Evolutionary conservation across 2,797 vertebrate species (phyloP).

Genomic region (Ctenosaura bakeri): DNA sequence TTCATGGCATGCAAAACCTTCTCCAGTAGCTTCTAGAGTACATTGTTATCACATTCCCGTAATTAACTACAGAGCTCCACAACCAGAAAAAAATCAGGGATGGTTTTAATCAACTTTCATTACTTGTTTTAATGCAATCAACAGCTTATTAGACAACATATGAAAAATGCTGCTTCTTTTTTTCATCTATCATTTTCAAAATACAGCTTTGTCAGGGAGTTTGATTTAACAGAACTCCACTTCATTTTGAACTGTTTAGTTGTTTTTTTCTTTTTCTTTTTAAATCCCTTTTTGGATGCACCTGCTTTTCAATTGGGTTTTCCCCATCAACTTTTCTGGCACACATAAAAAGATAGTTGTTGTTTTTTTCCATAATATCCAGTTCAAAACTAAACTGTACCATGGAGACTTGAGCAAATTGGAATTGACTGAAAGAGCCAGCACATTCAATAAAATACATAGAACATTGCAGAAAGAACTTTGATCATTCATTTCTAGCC

Average conservation of each 20-base stretch:
- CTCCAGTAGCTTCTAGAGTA: not conserved
- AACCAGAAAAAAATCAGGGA: slow-evolving; percentile 18
- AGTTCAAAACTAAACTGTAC: slow-evolving; percentile 42
- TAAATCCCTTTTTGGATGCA: not conserved
- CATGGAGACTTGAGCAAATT: slow-evolving; percentile 1
- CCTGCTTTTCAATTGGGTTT: slow-evolving; percentile 39
- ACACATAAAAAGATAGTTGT: slow-evolving; percentile 9
- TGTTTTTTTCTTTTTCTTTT: not conserved
- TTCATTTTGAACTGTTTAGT: not conserved
- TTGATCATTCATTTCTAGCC: not conserved
- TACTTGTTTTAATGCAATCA: slow-evolving; percentile 39
- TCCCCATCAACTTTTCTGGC: slow-evolving; percentile 27
- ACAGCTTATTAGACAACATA: slow-evolving; percentile 41
- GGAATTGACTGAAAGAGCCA: slow-evolving; percentile 22
- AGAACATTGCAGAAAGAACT: not conserved
- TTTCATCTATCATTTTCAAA: slow-evolving; percentile 29
- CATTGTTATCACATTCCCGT: slow-evolving; percentile 30
- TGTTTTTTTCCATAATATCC: slow-evolving; percentile 7
- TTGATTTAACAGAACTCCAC: not conserved
- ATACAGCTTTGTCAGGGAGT: slow-evolving; percentile 3
- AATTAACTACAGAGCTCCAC: slow-evolving; percentile 21
- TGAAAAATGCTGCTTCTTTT: slow-evolving; percentile 27
- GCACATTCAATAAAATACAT: not conserved
- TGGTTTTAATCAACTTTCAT: slow-evolving; percentile 41
- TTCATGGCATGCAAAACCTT: slow-evolving; percentile 17